These are phyloP conservation scores for Chironomus striatipennis DNA, from an alignment of 1,140 invertebrate species.

Conservation along the genomic window DNA sequence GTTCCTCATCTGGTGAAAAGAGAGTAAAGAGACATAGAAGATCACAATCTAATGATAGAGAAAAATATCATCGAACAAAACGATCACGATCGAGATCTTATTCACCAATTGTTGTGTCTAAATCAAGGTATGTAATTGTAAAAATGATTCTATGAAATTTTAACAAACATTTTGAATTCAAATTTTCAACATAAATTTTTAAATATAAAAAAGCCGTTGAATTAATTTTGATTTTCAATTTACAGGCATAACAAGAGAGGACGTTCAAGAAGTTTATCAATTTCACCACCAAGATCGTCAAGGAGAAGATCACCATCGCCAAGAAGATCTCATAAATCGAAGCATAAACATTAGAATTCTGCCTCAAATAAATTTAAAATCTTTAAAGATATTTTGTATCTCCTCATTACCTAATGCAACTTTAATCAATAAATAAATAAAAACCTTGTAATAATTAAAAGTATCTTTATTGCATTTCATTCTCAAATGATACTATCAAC, in stretches of 20 bases:
- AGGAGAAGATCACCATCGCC: background rate
- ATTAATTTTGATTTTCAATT: no score
- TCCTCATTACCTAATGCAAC: no score
- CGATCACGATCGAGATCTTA: background rate
- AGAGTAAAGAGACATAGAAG: background rate
- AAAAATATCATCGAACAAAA: background rate
- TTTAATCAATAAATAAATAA: no score
- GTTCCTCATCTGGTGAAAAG: background rate
- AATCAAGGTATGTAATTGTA: no score
- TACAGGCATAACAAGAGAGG: background rate
- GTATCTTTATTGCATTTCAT: no score
- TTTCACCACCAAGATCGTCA: background rate
- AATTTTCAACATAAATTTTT: no score
- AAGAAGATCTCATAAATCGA: background rate
- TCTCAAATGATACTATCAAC: no score
- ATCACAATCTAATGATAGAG: background rate
- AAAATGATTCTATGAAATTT: no score
- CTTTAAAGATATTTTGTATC: no score
- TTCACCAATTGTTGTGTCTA: background rate
- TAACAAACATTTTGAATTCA: no score
- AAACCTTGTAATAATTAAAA: no score
- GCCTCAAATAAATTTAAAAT: background rate
- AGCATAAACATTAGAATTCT: background rate
- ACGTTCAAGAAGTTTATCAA: conserved; percentile 5
- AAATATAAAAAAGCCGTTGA: no score